Evolutionary conservation across 2,797 vertebrate species (phyloP), one percentile per base, ranked within the genome.

Genomic region (Bradypus variegatus): DNA sequence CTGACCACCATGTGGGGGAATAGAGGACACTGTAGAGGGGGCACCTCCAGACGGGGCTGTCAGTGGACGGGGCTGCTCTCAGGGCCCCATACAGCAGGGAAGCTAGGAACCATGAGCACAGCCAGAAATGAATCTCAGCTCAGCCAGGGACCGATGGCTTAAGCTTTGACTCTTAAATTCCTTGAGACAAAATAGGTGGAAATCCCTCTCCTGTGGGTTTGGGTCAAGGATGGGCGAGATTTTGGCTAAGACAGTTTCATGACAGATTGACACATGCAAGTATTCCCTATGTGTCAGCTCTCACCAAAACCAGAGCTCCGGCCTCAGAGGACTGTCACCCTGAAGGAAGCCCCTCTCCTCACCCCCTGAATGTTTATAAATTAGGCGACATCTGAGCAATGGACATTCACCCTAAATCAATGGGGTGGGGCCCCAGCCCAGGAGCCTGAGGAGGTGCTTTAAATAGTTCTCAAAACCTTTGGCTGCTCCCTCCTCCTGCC

Each of bases 261-360:
- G 41, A 48, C 15, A 31, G 16, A 48, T 18, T 11, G 41, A 41
- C 19, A 33, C 29, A 38, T 16, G 19, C 11, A 2, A 13, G 15
- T 11, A 6, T 31, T 25, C 25, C 38, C 31, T 33, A 5, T 7
- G 33, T 11, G 16, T 8, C 23, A 10, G 1, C 64, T 25, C 1
- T 45, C 48, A 15, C 8, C 1, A 23, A 16, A 67, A 48, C 38
- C 69, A 23, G 38, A 70, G 77, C 31, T 36, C 80, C 69, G 65
- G 4, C 45, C 38, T 45, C 84, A 38, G 65, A 88, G 36, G 58
- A 55, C 38, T 0, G 25, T 50, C 36, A 19, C 58, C 36, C 70
- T 4, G 76, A 31, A 72, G 64, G 18, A n/a, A 18, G 9, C 25
- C 48, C 55, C 45, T 62, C 16, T 15, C 55, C 11, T 85, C 58